Evolutionary conservation across 2,888 invertebrate genomes (phyloP).

Genomic region (Beris chalybata): DNA sequence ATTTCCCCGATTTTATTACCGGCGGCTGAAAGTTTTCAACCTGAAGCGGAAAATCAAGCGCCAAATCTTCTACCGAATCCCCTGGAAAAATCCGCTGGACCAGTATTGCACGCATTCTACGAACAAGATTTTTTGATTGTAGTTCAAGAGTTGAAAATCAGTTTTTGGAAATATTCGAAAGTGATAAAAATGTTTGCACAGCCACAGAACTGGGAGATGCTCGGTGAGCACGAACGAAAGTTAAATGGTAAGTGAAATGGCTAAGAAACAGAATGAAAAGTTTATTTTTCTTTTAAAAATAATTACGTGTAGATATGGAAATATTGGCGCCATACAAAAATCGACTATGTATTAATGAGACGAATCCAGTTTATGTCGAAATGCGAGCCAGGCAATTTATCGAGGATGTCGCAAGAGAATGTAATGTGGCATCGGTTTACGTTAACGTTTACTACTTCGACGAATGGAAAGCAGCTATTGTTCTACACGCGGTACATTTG

Average conservation of each 20-base stretch:
- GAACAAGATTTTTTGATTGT: constrained; percentile 51
- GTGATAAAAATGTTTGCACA: constrained; percentile 47
- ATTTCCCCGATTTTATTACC: background rate
- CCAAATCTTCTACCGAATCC: constrained; percentile 47
- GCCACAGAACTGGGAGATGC: constrained; percentile 46
- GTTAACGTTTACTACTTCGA: constrained; percentile 54
- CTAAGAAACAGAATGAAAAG: background rate
- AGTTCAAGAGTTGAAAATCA: constrained; percentile 49
- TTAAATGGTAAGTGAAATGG: constrained; percentile 45
- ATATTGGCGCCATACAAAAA: constrained; percentile 48
- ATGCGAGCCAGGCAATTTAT: constrained; percentile 49
- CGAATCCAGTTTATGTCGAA: constrained; percentile 53
- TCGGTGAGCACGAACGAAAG: constrained; percentile 49
- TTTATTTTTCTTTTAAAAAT: constrained; percentile 4
- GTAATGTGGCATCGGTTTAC: constrained; percentile 51
- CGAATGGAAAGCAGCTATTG: constrained; percentile 49
- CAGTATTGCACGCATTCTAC: constrained; percentile 49
- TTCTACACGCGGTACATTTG: constrained; percentile 51
- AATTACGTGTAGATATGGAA: constrained; percentile 49
- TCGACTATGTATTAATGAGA: constrained; percentile 52
- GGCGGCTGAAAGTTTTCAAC: background rate
- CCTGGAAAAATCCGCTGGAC: constrained; percentile 47
- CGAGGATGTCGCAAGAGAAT: constrained; percentile 47
- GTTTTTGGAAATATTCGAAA: constrained; percentile 53
- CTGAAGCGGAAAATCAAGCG: background rate